Evolutionary conservation across 1,140 invertebrate genomes (phyloP), one percentile per base, ranked within the genome.

Genomic region (Temnothorax curvispinosus): DNA sequence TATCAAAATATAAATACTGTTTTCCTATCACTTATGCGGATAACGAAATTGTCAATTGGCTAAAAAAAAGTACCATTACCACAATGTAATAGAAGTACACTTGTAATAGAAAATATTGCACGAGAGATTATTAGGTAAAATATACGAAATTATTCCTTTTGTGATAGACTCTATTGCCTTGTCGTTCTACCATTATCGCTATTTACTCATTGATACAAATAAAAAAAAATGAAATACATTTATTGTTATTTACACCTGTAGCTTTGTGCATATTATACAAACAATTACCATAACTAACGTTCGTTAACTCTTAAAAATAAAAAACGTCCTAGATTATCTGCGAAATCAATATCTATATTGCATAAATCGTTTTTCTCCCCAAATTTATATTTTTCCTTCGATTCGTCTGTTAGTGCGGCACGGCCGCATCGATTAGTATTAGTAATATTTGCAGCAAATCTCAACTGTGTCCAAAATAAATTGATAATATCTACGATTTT

Each of bases 1-100:
- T 84, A 84, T 56, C 69, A 62, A 60, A 74, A n/a, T 62, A 62
- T 35, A 84, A 75, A 84, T 84, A 75, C 41, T 84, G 13, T 18
- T 69, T 56, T 62, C 13, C 8, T 38, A 32, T 47, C 38, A 58
- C 38, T 82, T 82, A 71, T 13, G 2, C 1, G 8, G 27, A 27
- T 60, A 60, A 60, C 54, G 47, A 74, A 62, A 72, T 47, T 3
- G 27, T 18, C 47, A 72, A 56, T 35, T 58, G 7, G 4, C 9
- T 71, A 27, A 44, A 32, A 60, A 62, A 50, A 18, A 47, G 35
- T 27, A 50, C 32, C 13, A 27, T 60, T 74, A 50, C 47, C 69
- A 50, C 11, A 2, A 41, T 27, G 1, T 27, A 27, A 27, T 27
- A 27, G 27, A 27, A 27, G 35, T 1, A 44, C 8, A 47, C n/a